Percentiles rank a stretch among this genome's conserved stretches.
Evolutionary conservation across 2,113 vertebrate genomes (phyloP).

Genomic region (Xyrauchen texanus): DNA sequence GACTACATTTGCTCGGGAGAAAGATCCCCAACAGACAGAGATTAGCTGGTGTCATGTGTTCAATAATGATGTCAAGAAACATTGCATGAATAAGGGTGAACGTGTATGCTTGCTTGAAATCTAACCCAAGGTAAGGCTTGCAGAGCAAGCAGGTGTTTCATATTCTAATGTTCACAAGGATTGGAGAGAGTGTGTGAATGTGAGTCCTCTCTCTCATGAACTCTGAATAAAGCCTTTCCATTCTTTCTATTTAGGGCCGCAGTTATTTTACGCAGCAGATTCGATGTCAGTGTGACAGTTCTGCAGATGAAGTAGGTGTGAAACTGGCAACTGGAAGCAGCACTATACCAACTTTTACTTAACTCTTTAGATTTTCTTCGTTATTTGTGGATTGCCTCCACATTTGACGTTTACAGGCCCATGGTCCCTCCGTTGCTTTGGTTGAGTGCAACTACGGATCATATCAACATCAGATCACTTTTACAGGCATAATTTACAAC

Average conservation of each 20-base stretch:
- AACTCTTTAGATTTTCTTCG: neutral
- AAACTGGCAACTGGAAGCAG: too few relatives aligned
- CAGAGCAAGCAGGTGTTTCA: slow-evolving; percentile 1
- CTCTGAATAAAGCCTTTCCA: too few relatives aligned
- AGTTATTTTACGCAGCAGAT: too few relatives aligned
- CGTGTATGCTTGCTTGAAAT: neutral
- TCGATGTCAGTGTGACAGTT: too few relatives aligned
- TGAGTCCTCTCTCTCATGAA: too few relatives aligned
- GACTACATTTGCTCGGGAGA: too few relatives aligned
- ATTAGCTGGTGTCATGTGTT: neutral
- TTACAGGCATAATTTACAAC: slow-evolving; percentile 37
- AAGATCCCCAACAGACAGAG: neutral
- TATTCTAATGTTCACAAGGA: neutral
- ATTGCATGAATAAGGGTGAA: too few relatives aligned
- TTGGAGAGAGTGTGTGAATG: neutral
- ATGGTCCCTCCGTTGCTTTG: slow-evolving; percentile 2
- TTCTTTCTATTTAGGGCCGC: too few relatives aligned
- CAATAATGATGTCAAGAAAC: neutral
- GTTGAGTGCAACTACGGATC: slow-evolving; percentile 17
- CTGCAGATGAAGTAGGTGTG: too few relatives aligned
- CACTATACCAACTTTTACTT: neutral
- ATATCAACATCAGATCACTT: slow-evolving; percentile 34
- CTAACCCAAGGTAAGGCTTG: neutral
- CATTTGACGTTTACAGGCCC: slow-evolving; percentile 31
- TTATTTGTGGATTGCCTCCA: slow-evolving; percentile 12